Conservation (phyloP, 2,888 invertebrate genomes). For the Zhengitettix transpicula region DNA sequence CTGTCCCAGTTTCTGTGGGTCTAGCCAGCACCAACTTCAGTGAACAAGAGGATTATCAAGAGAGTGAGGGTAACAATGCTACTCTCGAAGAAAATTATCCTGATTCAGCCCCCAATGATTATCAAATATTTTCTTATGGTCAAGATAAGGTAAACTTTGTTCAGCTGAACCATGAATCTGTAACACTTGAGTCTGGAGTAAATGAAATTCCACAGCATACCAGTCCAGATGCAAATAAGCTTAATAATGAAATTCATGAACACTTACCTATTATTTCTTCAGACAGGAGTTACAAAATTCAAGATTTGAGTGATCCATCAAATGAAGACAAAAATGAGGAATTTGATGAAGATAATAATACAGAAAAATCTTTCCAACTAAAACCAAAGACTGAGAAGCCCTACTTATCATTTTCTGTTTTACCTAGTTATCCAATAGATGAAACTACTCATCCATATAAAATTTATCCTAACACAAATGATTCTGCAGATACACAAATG, state of each 20-base stretch:
- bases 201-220: constrained; percentile 9
- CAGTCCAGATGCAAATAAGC: constrained; percentile 16
- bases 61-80: neutral
- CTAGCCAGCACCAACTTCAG: constrained; percentile 2
- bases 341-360: constrained; percentile 1
- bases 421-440: too few species aligned
- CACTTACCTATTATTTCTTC: neutral
- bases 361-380: neutral
- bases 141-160: constrained; percentile 31
- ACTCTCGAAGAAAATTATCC: too few species aligned
- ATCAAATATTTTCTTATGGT: constrained; percentile 23
- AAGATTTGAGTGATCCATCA: neutral
- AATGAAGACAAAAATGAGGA: neutral
- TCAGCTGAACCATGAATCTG: constrained; percentile 21
- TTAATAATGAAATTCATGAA: constrained; percentile 13
- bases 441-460: too few species aligned
- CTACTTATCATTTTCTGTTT: too few species aligned
- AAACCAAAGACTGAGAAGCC: neutral
- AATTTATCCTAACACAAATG: too few species aligned
- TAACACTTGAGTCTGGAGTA: constrained; percentile 10
- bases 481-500: too few species aligned
- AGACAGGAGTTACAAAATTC: neutral
- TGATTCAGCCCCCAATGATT: constrained; percentile 15
- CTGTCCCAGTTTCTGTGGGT: constrained; percentile 10
- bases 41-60: constrained; percentile 2